Percentiles rank a stretch among this genome's conserved stretches.
These are phyloP conservation scores for Papilio demoleus DNA, from an alignment of 2,888 invertebrate genomes.

Conservation along the genomic window DNA sequence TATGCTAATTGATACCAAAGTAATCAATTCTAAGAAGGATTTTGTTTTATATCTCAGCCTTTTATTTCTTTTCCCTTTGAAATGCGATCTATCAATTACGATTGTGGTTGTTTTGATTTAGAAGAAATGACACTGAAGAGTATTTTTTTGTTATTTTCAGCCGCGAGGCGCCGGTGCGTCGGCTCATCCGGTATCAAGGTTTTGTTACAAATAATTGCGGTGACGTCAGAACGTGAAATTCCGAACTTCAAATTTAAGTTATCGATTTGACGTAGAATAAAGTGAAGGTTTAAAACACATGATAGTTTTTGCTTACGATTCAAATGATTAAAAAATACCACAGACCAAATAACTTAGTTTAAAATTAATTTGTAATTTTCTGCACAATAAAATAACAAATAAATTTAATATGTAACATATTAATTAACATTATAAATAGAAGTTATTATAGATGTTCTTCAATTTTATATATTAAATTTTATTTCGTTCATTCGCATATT, in stretches of 20 bases:
- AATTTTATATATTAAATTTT: not conserved
- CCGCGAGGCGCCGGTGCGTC: conserved; percentile 26
- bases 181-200: conserved; percentile 30
- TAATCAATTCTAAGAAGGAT: not conserved
- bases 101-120: not conserved
- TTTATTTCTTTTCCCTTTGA: not conserved
- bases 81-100: not conserved
- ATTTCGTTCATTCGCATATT: not conserved
- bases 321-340: too few species aligned
- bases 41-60: not conserved
- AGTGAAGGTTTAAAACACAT: not conserved
- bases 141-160: conserved; percentile 26
- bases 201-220: conserved; percentile 38
- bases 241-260: conserved; percentile 25
- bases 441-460: not conserved
- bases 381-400: too few species aligned
- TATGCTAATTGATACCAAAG: too few species aligned
- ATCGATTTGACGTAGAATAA: conserved; percentile 6
- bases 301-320: too few species aligned
- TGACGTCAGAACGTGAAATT: conserved; percentile 32
- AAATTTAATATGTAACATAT: not conserved
- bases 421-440: not conserved
- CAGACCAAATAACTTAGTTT: too few species aligned
- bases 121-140: not conserved
- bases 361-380: too few species aligned